Evolutionary conservation across 1,140 invertebrate species (phyloP).

Genomic region (Asbolus verrucosus): DNA sequence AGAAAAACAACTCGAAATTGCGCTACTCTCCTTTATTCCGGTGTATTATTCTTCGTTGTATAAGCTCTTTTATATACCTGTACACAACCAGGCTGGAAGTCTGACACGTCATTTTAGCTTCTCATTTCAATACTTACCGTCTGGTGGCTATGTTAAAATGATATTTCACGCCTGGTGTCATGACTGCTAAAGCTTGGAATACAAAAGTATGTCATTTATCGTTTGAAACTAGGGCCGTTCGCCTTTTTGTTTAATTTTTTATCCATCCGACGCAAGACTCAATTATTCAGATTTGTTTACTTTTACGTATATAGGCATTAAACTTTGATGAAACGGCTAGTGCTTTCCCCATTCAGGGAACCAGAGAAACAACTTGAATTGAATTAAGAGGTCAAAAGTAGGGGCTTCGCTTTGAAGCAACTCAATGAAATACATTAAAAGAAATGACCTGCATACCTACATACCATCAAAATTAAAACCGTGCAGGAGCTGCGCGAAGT

Average conservation of each 20-base stretch:
- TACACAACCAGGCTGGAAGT: too few species aligned
- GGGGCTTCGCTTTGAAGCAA: slow-evolving; percentile 23
- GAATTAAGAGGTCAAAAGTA: slow-evolving; percentile 12
- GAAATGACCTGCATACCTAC: slow-evolving; percentile 32
- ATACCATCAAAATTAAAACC: slow-evolving; percentile 12
- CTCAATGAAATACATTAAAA: slow-evolving; percentile 30
- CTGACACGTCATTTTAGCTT: too few species aligned
- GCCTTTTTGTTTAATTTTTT: too few species aligned
- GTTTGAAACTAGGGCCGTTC: too few species aligned
- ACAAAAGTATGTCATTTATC: too few species aligned
- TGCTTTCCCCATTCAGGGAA: slow-evolving; percentile 11
- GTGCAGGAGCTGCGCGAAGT: background rate
- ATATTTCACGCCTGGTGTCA: too few species aligned
- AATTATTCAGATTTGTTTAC: slow-evolving; percentile 31
- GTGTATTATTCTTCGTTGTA: background rate
- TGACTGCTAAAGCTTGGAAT: background rate
- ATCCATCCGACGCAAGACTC: too few species aligned
- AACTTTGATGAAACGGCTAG: slow-evolving; percentile 29
- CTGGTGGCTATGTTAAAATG: too few species aligned
- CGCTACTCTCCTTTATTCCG: slow-evolving; percentile 12
- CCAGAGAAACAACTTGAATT: slow-evolving; percentile 17
- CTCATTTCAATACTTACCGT: too few species aligned
- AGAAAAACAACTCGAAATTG: too few species aligned
- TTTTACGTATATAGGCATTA: slow-evolving; percentile 22
- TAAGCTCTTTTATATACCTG: slow-evolving; percentile 12